Conservation (phyloP, 2,797 vertebrate species). For the Emydoidea blandingii region DNA sequence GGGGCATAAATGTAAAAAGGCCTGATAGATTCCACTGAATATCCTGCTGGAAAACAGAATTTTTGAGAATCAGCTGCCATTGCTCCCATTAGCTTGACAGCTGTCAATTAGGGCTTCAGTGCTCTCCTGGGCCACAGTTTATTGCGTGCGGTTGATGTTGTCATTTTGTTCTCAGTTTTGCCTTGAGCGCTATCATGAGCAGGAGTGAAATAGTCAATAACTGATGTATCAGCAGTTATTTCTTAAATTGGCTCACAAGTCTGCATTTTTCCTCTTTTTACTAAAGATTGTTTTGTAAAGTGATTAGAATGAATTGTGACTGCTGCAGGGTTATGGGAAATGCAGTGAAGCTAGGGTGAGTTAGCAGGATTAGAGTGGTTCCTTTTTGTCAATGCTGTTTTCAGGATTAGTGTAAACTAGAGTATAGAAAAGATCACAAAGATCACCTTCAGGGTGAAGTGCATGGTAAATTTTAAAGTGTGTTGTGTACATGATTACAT, state of each 20-base stretch:
- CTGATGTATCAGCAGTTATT: constrained; percentile 99
- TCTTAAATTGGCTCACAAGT: constrained; percentile 96
- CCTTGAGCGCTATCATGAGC: constrained; percentile 95
- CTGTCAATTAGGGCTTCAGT: constrained; percentile 97
- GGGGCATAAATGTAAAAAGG: constrained; percentile 73
- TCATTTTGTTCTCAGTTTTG: constrained; percentile 96
- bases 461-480: constrained; percentile 37
- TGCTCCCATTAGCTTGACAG: constrained; percentile 96
- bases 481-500: not conserved
- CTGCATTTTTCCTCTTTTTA: constrained; percentile 87
- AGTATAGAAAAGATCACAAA: constrained; percentile 37
- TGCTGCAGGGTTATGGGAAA: constrained; percentile 83
- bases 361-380: constrained; percentile 68
- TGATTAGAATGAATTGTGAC: constrained; percentile 88
- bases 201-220: constrained; percentile 94
- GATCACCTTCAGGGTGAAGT: constrained; percentile 57
- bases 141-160: constrained; percentile 96
- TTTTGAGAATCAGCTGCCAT: constrained; percentile 93
- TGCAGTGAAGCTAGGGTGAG: constrained; percentile 78
- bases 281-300: constrained; percentile 90
- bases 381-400: constrained; percentile 64
- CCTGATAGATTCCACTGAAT: constrained; percentile 81
- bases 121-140: constrained; percentile 95
- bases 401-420: constrained; percentile 59
- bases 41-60: constrained; percentile 89